Evolutionary conservation across 1,140 invertebrate genomes (phyloP), one percentile per base, ranked within the genome.

Genomic region (Papilio xuthus): DNA sequence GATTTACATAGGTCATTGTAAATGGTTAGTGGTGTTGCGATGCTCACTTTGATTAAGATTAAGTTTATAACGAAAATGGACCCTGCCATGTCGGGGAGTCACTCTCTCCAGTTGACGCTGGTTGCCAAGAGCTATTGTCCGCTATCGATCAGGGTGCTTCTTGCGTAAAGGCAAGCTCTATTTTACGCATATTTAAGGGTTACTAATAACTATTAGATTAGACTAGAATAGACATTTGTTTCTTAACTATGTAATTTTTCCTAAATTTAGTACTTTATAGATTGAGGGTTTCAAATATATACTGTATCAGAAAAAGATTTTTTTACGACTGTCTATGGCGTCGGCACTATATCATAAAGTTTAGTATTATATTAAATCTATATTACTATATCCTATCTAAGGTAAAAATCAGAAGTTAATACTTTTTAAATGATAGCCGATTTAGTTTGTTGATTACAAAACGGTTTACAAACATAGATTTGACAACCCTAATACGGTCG

Each of bases 401-500:
- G 12, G 28, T n/a, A 20, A 28, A 63, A 63, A 28, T 60, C 10
- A 53, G 2, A 23, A 32, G 23, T 13, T 0, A 26, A 63, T 63
- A 26, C 20, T 63, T 63, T 28, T 26, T 26, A 63, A 63, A 26
- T 3, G 56, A 63, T 63, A 63, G 8, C 12, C 53, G 53, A 63
- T 12, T 63, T 63, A 9, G 9, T 26, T 4, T 13, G 23, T 63
- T 63, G 12, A 63, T 63, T 26, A 63, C 6, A 28, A 63, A 63
- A 63, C 28, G 26, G 23, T 23, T 6, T 32, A 63, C 60, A 63
- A 28, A 63, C 23, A 32, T 63, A 63, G 60, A 28, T 60, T 76
- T 42, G 74, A 41, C 74, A 76, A 76, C 74, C 74, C 74, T 76
- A 76, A 41, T 41, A 37, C 53, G 74, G 28, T 42, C 37, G 37